Percentiles rank a stretch among this genome's conserved stretches.
Conservation (phyloP, 1,140 invertebrate genomes). For the Drosophila cardini region DNA sequence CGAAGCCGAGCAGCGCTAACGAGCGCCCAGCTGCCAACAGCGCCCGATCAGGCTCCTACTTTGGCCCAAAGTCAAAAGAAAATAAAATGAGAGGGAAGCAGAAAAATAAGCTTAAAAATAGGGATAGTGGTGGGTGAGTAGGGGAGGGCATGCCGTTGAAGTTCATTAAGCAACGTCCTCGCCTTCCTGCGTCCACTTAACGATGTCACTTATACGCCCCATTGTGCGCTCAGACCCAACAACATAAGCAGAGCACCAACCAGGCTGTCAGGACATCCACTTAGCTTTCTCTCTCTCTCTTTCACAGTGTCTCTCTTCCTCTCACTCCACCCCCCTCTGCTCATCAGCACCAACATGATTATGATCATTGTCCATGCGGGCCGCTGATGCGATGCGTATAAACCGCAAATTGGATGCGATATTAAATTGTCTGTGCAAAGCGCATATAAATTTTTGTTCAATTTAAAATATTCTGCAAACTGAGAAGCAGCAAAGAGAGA, state of each 20-base stretch:
- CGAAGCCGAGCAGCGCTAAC: conserved; percentile 54
- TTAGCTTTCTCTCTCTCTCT: conserved; percentile 25
- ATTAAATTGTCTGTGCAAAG: conserved; percentile 85
- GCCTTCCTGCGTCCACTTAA: conserved; percentile 70
- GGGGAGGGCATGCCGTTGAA: conserved; percentile 54
- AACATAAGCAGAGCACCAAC: conserved; percentile 20
- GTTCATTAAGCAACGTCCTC: conserved; percentile 77
- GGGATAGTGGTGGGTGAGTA: background rate
- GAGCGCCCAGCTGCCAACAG: conserved; percentile 47
- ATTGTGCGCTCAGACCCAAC: conserved; percentile 71
- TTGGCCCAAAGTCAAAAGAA: conserved; percentile 10
- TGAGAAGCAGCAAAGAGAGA: conserved; percentile 32
- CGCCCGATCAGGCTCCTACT: background rate
- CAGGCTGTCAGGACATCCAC: conserved; percentile 27
- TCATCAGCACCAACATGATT: background rate
- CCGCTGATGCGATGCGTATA: conserved; percentile 79
- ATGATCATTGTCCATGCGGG: conserved; percentile 23
- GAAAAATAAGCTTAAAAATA: conserved; percentile 51
- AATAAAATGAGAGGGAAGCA: conserved; percentile 25
- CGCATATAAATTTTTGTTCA: conserved; percentile 84
- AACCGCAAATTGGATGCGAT: conserved; percentile 85
- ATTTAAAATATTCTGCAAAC: conserved; percentile 80
- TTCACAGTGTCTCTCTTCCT: background rate
- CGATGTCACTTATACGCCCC: conserved; percentile 81
- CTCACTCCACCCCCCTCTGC: no score